phyloP scores from a whole-genome alignment of 2,888 invertebrate species.

The Stenodema calcarata region DNA sequence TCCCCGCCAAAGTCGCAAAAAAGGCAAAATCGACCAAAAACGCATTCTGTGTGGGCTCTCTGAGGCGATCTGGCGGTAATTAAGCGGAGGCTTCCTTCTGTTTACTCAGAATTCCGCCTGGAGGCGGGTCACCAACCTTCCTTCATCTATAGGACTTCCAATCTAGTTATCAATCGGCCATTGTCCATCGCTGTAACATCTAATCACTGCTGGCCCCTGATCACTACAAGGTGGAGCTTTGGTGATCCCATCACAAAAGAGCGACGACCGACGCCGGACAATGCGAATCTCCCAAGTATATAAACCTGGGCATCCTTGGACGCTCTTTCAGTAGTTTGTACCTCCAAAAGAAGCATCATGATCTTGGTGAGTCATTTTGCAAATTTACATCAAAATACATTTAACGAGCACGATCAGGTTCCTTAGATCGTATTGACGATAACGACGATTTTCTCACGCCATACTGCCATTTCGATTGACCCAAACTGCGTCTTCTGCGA shows the following conservation, averaged over 20 bases:
- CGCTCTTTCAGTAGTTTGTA: neutral
- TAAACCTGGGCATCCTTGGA: neutral
- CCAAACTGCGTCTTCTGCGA: too few relatives aligned
- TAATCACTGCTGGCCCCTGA: neutral
- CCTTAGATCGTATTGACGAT: too few relatives aligned
- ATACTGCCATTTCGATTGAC: too few relatives aligned
- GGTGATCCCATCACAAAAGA: neutral
- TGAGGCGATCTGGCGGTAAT: neutral
- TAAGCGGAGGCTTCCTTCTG: neutral
- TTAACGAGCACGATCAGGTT: too few relatives aligned
- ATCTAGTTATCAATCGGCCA: neutral
- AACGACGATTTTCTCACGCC: too few relatives aligned
- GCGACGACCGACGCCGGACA: neutral
- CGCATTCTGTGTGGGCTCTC: neutral
- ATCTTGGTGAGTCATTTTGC: neutral
- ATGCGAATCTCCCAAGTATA: constrained; percentile 21
- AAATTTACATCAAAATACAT: neutral
- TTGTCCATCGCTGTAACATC: neutral
- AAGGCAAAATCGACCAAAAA: neutral
- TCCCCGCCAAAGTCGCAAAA: neutral
- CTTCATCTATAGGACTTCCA: neutral
- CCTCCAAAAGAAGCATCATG: neutral
- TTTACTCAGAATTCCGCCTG: neutral
- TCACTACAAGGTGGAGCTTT: neutral
- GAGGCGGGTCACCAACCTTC: neutral